These are phyloP conservation scores for Copsychus sechellarum DNA, from an alignment of 2,113 vertebrate genomes.

Conservation along the genomic window DNA sequence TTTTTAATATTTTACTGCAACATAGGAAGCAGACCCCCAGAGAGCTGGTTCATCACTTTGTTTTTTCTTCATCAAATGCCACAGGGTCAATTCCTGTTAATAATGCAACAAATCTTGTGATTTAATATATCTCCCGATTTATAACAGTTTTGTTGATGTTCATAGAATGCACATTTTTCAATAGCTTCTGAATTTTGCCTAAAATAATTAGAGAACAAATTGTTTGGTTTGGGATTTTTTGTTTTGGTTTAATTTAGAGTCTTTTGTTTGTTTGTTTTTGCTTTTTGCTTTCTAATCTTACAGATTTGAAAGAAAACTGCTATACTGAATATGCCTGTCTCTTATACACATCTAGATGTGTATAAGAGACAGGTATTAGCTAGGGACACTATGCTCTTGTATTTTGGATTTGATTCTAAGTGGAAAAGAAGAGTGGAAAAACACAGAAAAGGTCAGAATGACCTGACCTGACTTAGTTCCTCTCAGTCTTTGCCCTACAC, in stretches of 20 bases:
- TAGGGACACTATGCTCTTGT: neutral
- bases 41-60: neutral
- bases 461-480: neutral
- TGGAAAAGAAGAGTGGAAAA: neutral
- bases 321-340: neutral
- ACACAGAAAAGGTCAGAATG: neutral
- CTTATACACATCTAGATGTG: too few species aligned
- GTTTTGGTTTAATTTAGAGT: neutral
- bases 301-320: neutral
- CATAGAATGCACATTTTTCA: neutral
- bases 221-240: rapidly evolving
- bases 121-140: neutral
- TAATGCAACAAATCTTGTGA: neutral
- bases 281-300: neutral
- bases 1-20: neutral
- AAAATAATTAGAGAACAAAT: neutral
- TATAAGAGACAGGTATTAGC: too few species aligned
- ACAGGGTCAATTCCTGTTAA: neutral
- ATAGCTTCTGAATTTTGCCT: neutral
- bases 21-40: neutral
- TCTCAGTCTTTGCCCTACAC: neutral
- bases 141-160: neutral
- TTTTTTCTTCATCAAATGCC: neutral
- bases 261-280: neutral
- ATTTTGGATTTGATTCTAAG: neutral